Percentiles rank a stretch among this genome's conserved stretches.
These are phyloP conservation scores for Cryptus armator DNA, from an alignment of 2,888 invertebrate species.

Conservation along the genomic window DNA sequence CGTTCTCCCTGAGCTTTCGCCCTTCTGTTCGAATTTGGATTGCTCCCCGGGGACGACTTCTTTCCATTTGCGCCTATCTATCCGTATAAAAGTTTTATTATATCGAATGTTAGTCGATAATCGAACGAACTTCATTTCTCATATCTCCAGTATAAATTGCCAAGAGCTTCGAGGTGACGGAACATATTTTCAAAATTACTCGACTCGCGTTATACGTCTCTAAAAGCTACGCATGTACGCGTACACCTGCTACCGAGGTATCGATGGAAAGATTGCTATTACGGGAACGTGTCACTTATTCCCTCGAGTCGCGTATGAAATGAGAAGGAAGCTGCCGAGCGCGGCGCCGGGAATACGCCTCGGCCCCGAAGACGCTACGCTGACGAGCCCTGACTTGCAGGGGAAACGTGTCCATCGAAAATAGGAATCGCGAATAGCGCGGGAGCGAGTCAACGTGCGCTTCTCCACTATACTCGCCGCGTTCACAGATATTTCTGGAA, in stretches of 20 bases:
- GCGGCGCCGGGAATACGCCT: slow-evolving; percentile 32
- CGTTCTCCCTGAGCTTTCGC: slow-evolving; percentile 37
- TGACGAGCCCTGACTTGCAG: slow-evolving; percentile 51
- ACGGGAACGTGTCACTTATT: slow-evolving; percentile 25
- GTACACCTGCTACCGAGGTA: slow-evolving; percentile 10
- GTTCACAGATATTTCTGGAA: slow-evolving; percentile 65
- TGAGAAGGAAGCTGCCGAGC: slow-evolving; percentile 4
- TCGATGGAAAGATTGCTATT: slow-evolving; percentile 41
- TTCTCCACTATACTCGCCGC: slow-evolving; percentile 24
- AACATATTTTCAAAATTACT: not conserved
- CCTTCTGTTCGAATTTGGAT: not conserved
- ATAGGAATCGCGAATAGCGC: slow-evolving; percentile 68
- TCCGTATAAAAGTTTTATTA: not conserved
- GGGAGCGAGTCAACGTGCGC: slow-evolving; percentile 50
- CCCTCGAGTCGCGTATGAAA: slow-evolving; percentile 4
- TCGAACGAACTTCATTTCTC: not conserved
- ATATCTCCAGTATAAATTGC: slow-evolving; percentile 16
- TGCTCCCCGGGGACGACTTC: slow-evolving; percentile 4
- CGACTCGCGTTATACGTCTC: not conserved
- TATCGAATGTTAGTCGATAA: not conserved
- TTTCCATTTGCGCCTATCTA: not conserved
- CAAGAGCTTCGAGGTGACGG: slow-evolving; percentile 17
- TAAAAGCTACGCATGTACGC: not conserved
- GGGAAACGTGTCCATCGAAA: slow-evolving; percentile 69
- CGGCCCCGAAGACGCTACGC: slow-evolving; percentile 32